Evolutionary conservation across 2,113 vertebrate species (phyloP).

Genomic region (Sakesphorus luctuosus): DNA sequence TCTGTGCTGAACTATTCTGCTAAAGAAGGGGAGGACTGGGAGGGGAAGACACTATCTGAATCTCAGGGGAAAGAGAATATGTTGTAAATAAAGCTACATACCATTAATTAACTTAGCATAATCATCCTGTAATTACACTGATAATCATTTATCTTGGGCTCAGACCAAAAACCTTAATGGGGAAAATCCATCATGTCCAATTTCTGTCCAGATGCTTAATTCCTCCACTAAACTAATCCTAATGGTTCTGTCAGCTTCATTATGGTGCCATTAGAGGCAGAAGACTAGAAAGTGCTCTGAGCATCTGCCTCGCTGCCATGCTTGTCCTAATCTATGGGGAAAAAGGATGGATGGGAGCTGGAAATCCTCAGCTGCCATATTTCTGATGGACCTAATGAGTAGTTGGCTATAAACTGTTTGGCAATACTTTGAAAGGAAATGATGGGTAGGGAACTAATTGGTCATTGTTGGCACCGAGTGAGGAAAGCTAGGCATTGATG

Average conservation of each 20-base stretch:
- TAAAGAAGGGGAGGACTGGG: not conserved
- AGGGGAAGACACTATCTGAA: not conserved
- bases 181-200: slow-evolving; percentile 68
- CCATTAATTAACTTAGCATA: slow-evolving; percentile 66
- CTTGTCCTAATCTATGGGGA: not conserved
- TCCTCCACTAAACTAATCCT: slow-evolving; percentile 59
- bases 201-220: slow-evolving; percentile 72
- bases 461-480: not conserved
- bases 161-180: slow-evolving; percentile 61
- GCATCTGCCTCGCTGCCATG: accelerated
- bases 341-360: not conserved
- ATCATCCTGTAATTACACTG: slow-evolving; percentile 62
- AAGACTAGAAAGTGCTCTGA: slow-evolving; percentile 1
- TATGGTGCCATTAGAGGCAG: slow-evolving; percentile 25
- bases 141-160: slow-evolving; percentile 70
- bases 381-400: not conserved
- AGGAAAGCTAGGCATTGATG: not conserved
- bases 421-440: not conserved
- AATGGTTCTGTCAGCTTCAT: slow-evolving; percentile 47
- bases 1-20: not conserved
- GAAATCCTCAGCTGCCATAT: not conserved
- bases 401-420: not conserved
- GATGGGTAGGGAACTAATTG: not conserved
- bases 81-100: slow-evolving; percentile 60
- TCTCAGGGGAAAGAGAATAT: slow-evolving; percentile 31